Conservation (phyloP, 2,113 vertebrate genomes). For the Cettia cetti region DNA sequence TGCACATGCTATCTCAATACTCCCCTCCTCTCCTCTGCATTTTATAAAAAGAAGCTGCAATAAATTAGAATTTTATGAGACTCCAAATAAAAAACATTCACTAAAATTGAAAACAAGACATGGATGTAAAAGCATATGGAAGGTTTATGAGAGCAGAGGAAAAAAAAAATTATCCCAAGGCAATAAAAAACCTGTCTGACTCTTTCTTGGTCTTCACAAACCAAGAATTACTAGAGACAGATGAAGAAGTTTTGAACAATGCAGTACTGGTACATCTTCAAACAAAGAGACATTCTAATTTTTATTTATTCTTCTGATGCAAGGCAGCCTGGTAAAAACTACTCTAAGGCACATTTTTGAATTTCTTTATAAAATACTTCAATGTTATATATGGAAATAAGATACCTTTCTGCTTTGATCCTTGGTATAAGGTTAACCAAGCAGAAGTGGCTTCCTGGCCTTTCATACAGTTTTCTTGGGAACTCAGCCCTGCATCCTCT, state of each 20-base stretch:
- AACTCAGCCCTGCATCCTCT: background rate
- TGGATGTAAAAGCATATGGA: conserved; percentile 38
- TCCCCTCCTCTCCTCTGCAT: background rate
- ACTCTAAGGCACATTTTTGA: background rate
- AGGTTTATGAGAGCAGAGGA: conserved; percentile 21
- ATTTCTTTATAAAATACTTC: conserved; percentile 13
- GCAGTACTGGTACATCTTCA: background rate
- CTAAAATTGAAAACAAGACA: conserved; percentile 57
- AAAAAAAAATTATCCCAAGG: background rate
- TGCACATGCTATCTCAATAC: background rate
- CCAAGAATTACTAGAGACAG: conserved; percentile 9
- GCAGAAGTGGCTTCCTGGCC: background rate
- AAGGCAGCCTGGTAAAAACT: background rate
- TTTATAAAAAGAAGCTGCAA: conserved; percentile 50
- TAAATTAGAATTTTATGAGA: conserved; percentile 63
- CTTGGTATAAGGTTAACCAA: background rate
- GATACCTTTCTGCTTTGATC: conserved; percentile 34
- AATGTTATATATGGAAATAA: conserved; percentile 14
- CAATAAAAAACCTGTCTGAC: conserved; percentile 35
- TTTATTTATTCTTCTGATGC: background rate
- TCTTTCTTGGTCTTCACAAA: conserved; percentile 23
- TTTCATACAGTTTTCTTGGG: background rate
- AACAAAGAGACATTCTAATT: background rate
- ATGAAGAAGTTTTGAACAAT: background rate
- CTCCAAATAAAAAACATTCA: conserved; percentile 52